Base-by-base conservation (phyloP, 1,140 invertebrate species). In the Kradibia gibbosae region DNA sequence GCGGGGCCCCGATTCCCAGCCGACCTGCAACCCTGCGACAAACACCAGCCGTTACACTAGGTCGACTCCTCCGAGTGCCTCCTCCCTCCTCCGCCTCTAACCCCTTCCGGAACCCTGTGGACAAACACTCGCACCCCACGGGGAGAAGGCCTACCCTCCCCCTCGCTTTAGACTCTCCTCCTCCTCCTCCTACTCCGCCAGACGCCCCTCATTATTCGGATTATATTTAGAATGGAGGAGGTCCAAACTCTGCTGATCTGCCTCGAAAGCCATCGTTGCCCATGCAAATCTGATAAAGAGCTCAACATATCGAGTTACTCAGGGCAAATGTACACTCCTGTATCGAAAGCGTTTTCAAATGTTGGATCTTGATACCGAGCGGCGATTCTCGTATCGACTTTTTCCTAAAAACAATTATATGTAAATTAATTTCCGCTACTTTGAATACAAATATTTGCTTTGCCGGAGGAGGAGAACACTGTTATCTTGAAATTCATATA, bases 201-300 rank as follows among this genome's bases (percentile, higher is more conserved):
- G 7, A 48, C 45, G 17, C 45, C 45, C 45, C 5, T 53, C 50
- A 22, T 22, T 20, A 57, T 28, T 57, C 1, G 1, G 7, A 28
- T 57, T 28, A 48, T 48, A 48, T 48, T 48, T 48, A 48, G 7
- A 39, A 13, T 36, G 65, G 25, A 7, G 17, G 8, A 3, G 20
- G 22, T 36, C 20, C 42, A 39, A 15, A n/a, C 36, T 39, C 65
- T 42, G 65, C 15, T 70, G 42, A 70, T 28, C 60, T 65, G n/a
- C 31, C 34, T 70, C 50, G 11, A 39, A n/a, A 57, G 28, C 10
- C 20, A n/a, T 25, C 1, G 28, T 74, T 74, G 31, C 20, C 39
- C 39, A 75, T 75, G 73, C n/a, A 60, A 76, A 76, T 57, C 10
- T 55, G 53, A 75, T 75, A 75, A 75, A 25, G 36, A 76, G 73